Conservation (phyloP, 2,797 vertebrate species). For the Crossoptilon crossoptilon region DNA sequence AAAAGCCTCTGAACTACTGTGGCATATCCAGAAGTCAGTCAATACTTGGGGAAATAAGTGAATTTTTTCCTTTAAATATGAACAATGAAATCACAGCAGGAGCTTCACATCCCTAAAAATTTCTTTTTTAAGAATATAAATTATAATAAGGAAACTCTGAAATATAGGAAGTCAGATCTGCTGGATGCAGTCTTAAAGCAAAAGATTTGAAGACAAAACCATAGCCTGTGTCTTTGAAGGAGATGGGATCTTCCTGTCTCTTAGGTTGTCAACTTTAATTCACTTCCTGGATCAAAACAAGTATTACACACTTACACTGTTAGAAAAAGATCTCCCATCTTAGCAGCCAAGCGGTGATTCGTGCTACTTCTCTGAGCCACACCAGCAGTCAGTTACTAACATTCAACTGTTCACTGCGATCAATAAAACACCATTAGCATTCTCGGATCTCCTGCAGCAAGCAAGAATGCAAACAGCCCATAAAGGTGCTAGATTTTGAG, state of each 20-base stretch:
- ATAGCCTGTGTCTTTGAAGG: neutral
- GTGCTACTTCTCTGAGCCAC: slow-evolving; percentile 7
- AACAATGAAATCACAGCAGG: neutral
- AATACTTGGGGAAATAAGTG: neutral
- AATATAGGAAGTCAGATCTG: neutral
- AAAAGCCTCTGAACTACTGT: neutral
- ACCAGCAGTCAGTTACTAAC: neutral
- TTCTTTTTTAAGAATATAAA: neutral
- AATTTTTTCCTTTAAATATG: neutral
- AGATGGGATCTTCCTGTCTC: neutral
- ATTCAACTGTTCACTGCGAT: neutral
- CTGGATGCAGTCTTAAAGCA: neutral
- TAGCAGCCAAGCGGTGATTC: neutral
- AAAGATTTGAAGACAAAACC: neutral
- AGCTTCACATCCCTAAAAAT: neutral
- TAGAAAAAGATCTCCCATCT: neutral
- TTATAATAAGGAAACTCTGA: neutral
- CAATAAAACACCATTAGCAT: neutral
- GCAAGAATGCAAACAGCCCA: neutral
- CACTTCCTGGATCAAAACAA: neutral
- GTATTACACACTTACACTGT: neutral
- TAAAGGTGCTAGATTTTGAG: neutral
- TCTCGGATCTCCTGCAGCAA: neutral
- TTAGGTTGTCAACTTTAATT: neutral
- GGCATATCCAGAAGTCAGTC: neutral